phyloP scores from a whole-genome alignment of 2,888 invertebrate species.

The Margaritifera margaritifera region DNA sequence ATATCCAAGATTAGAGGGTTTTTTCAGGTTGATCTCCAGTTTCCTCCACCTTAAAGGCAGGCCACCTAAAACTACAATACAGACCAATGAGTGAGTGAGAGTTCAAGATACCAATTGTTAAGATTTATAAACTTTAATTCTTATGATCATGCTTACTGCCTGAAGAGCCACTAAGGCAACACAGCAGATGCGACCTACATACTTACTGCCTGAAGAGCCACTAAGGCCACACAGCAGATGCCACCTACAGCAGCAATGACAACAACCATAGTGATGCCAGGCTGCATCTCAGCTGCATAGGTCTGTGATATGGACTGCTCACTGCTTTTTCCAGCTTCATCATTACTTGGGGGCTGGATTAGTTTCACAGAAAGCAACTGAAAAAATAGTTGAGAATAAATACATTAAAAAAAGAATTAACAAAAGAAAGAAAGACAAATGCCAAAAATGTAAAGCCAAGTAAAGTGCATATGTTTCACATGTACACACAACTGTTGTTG shows the following conservation, averaged over 20 bases:
- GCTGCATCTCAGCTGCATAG: conserved; percentile 12
- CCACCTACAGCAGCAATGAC: conserved; percentile 59
- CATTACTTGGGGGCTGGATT: no score
- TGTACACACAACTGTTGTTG: no score
- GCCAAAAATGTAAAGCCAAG: no score
- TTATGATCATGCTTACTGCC: conserved; percentile 23
- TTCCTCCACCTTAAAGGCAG: background rate
- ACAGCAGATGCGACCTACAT: conserved; percentile 60
- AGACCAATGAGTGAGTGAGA: background rate
- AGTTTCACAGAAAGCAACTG: no score
- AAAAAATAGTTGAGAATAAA: no score
- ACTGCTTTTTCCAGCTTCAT: no score
- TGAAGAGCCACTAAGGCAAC: conserved; percentile 55
- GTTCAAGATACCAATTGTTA: background rate
- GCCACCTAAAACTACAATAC: background rate
- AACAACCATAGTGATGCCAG: conserved; percentile 57
- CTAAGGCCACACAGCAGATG: conserved; percentile 52
- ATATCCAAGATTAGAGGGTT: background rate
- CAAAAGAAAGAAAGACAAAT: no score
- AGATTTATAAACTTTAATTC: background rate
- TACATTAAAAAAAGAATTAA: no score
- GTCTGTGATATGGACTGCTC: no score
- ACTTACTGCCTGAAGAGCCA: conserved; percentile 53
- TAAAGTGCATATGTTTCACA: no score
- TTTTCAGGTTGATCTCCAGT: no score